Evolutionary conservation across 2,113 vertebrate genomes (phyloP).

Genomic region (Elachura formosa): DNA sequence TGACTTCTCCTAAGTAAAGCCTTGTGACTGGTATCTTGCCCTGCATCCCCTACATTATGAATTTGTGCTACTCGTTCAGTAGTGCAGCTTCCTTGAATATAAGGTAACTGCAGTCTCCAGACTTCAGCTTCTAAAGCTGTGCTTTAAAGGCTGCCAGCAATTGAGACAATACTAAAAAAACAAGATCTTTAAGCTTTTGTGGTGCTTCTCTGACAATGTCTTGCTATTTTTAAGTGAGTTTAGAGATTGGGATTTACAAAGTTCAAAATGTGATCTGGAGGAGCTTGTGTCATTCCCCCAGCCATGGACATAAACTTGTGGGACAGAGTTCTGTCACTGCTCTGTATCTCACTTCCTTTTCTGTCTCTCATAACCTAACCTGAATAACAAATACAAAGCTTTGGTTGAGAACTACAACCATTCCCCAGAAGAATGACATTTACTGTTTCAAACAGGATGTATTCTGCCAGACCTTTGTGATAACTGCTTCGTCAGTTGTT

Average conservation of each 20-base stretch:
- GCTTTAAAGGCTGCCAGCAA: neutral
- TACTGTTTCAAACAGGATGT: slow-evolving; percentile 19
- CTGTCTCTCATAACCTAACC: neutral
- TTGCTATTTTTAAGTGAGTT: neutral
- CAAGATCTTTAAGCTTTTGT: neutral
- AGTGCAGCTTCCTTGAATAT: neutral
- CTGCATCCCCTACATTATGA: neutral
- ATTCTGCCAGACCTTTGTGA: neutral
- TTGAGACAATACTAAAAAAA: neutral
- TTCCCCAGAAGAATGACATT: slow-evolving; percentile 12
- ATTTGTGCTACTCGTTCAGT: neutral
- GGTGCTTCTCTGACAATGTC: neutral
- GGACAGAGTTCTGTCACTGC: neutral
- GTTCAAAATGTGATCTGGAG: neutral
- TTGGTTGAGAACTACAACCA: neutral
- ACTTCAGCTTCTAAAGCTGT: neutral
- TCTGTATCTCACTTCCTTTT: neutral
- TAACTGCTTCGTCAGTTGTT: neutral
- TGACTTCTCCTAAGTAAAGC: neutral
- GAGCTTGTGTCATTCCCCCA: neutral
- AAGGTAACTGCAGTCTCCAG: neutral
- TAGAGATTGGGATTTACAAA: neutral
- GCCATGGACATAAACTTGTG: neutral
- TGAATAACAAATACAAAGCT: neutral
- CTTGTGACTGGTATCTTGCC: neutral